A percentile compares a stretch with the other conserved stretches of the same genome.
phyloP scores from a whole-genome alignment of 2,113 vertebrate species.

The Platysternon megacephalum region DNA sequence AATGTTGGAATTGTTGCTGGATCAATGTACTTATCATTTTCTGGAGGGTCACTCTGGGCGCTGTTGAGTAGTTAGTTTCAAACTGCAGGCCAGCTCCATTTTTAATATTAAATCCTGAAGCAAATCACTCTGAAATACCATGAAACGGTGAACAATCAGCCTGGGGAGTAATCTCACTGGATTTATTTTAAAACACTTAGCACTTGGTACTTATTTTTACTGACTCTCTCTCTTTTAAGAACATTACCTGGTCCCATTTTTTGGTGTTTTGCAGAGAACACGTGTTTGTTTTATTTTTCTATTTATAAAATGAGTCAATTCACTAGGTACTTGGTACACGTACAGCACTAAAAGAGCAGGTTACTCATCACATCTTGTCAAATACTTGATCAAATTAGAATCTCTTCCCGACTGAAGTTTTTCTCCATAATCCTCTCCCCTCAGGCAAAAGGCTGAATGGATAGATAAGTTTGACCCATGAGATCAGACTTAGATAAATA shows the following conservation, averaged over 20 bases:
- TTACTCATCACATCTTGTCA: background rate
- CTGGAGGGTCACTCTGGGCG: background rate
- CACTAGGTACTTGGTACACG: background rate
- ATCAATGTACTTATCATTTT: background rate
- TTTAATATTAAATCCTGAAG: background rate
- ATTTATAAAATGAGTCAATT: background rate
- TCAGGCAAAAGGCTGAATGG: constrained; percentile 60
- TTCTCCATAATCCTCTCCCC: constrained; percentile 49
- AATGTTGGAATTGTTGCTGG: background rate
- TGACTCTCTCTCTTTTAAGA: background rate
- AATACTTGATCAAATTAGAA: constrained; percentile 39
- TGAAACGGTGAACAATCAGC: background rate
- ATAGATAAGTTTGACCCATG: constrained; percentile 35
- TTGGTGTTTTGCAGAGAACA: background rate
- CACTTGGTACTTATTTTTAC: background rate
- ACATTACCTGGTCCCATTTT: rapidly evolving
- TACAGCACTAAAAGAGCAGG: background rate
- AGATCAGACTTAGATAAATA: constrained; percentile 36
- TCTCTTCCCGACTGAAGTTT: background rate
- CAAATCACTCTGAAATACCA: background rate
- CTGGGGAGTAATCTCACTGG: background rate
- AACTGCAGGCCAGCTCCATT: background rate
- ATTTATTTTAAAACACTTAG: background rate
- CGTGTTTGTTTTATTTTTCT: background rate
- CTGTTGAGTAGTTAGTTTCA: background rate